Evolutionary conservation across 92 coral and sea anemone genomes (phyloP).

Genomic region (Zoanthus sansibaricus): DNA sequence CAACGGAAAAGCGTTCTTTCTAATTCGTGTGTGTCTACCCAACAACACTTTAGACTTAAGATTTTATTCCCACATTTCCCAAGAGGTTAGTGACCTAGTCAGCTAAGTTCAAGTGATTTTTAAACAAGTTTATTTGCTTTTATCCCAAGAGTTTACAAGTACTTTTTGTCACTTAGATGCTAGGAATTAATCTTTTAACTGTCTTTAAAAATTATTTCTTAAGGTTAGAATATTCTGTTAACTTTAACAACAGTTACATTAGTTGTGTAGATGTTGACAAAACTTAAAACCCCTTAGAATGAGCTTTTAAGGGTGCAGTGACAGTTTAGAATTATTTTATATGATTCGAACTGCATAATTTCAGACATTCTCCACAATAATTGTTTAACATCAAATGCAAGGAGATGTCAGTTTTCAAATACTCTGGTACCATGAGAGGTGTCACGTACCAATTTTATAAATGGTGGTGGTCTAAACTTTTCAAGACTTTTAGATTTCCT

Average conservation of each 20-base stretch:
- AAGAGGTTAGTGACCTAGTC: background rate
- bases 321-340: too few species aligned
- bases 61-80: background rate
- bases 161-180: background rate
- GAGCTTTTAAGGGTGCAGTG: background rate
- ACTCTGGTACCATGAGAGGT: background rate
- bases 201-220: background rate
- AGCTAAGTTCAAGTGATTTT: background rate
- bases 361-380: background rate
- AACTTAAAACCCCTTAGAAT: background rate
- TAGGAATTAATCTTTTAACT: background rate
- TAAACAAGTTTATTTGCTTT: background rate
- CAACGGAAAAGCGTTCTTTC: background rate
- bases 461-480: background rate
- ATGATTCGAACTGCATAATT: too few species aligned
- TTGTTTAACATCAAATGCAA: background rate
- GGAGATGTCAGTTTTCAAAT: background rate
- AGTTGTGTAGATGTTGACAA: background rate
- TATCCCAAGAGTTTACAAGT: background rate
- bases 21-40: background rate
- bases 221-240: background rate
- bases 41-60: background rate
- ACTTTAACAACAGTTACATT: background rate
- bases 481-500: background rate
- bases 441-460: background rate